These are phyloP conservation scores for Microcebus jonahi DNA, from an alignment of 2,113 vertebrate species.

Conservation along the genomic window DNA sequence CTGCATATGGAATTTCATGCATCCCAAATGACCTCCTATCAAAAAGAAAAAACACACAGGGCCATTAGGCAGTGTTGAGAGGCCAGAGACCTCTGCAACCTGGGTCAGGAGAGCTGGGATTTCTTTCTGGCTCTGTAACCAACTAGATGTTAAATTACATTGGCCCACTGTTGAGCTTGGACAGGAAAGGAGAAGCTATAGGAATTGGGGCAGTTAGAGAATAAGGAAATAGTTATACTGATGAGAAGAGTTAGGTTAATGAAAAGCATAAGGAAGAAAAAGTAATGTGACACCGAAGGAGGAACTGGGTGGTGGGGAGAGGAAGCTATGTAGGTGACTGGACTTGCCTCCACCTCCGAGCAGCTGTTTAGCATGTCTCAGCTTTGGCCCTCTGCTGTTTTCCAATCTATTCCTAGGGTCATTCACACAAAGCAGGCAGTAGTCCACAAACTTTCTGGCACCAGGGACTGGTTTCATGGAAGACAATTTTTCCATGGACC, in stretches of 20 bases:
- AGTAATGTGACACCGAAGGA: background rate
- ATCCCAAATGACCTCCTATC: background rate
- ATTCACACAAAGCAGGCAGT: background rate
- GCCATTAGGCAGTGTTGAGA: constrained; percentile 10
- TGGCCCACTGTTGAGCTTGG: background rate
- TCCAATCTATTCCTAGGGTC: background rate
- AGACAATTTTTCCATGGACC: no score
- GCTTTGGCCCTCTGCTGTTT: background rate
- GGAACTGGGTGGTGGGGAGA: background rate
- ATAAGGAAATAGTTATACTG: background rate
- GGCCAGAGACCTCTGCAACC: background rate
- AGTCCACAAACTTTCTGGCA: no score
- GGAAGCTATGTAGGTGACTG: background rate
- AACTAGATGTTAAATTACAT: background rate
- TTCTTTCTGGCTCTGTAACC: constrained; percentile 2
- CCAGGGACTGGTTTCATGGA: no score
- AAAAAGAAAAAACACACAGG: background rate
- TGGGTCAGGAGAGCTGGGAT: background rate
- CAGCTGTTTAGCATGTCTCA: background rate
- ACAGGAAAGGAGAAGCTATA: background rate
- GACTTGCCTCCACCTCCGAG: background rate
- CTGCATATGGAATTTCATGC: background rate
- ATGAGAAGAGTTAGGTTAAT: background rate
- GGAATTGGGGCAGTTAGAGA: background rate
- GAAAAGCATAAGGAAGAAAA: constrained; percentile 1